Evolutionary conservation across 2,888 invertebrate genomes (phyloP).

Genomic region (Lycia hirtaria): DNA sequence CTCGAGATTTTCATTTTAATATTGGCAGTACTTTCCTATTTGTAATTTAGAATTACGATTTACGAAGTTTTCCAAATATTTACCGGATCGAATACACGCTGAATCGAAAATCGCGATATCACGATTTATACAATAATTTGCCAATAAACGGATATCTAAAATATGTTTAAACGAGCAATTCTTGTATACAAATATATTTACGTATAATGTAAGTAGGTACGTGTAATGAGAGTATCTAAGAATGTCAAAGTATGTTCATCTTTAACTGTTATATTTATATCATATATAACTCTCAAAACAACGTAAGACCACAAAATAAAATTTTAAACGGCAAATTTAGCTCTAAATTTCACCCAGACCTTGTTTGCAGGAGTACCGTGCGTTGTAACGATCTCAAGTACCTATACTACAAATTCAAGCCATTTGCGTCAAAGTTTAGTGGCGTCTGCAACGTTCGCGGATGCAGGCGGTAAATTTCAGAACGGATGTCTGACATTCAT

Average conservation of each 20-base stretch:
- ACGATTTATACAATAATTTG: too few relatives aligned
- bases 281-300: too few relatives aligned
- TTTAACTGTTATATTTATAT: too few relatives aligned
- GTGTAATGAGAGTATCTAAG: too few relatives aligned
- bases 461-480: constrained; percentile 40
- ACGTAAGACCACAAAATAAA: too few relatives aligned
- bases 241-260: too few relatives aligned
- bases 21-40: neutral
- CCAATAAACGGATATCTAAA: too few relatives aligned
- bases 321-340: neutral
- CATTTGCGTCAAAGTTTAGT: constrained; percentile 38
- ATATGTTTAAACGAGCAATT: too few relatives aligned
- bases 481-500: constrained; percentile 39
- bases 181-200: too few relatives aligned
- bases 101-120: too few relatives aligned
- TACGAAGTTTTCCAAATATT: neutral
- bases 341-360: constrained; percentile 5
- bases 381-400: constrained; percentile 8
- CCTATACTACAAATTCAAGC: constrained; percentile 28
- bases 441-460: constrained; percentile 22
- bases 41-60: neutral
- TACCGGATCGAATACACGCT: too few relatives aligned
- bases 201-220: too few relatives aligned
- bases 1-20: neutral
- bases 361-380: neutral